Evolutionary conservation across 2,797 vertebrate species (phyloP).

Genomic region (Knipowitschia caucasica): DNA sequence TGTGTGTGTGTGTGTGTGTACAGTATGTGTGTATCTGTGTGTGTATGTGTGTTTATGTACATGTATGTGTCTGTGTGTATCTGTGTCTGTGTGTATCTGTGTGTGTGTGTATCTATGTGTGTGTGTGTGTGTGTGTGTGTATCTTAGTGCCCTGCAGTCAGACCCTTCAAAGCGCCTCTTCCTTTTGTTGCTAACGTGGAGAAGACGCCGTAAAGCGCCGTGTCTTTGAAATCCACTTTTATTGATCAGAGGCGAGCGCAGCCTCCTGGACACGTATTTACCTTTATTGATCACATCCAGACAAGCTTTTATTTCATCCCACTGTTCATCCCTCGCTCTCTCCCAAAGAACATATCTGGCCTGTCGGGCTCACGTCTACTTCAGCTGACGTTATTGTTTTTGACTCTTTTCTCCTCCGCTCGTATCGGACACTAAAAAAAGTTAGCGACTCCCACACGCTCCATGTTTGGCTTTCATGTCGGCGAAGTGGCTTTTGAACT

Average conservation of each 20-base stretch:
- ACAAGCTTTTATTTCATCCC: conserved; percentile 65
- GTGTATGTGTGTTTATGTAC: conserved; percentile 16
- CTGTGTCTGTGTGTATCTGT: conserved; percentile 58
- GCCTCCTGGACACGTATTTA: conserved; percentile 66
- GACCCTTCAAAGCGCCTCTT: conserved; percentile 74
- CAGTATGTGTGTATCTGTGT: too few relatives aligned
- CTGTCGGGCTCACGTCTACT: conserved; percentile 47
- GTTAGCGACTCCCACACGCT: conserved; percentile 16
- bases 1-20: too few relatives aligned
- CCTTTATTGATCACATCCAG: conserved; percentile 75
- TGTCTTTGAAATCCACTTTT: conserved; percentile 70
- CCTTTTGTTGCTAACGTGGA: conserved; percentile 74
- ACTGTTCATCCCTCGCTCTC: conserved; percentile 20
- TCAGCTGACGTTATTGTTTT: conserved; percentile 44
- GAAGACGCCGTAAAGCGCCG: conserved; percentile 71
- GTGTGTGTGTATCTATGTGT: conserved; percentile 68
- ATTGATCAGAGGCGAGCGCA: conserved; percentile 71
- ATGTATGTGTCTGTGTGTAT: conserved; percentile 69
- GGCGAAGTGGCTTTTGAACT: conserved; percentile 36
- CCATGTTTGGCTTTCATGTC: conserved; percentile 19
- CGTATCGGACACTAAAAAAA: conserved; percentile 37
- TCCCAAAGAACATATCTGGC: conserved; percentile 54
- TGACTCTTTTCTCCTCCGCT: conserved; percentile 36
- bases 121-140: conserved; percentile 67
- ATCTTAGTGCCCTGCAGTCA: conserved; percentile 71